A percentile compares a stretch with the other conserved stretches of the same genome.
Conservation (phyloP, 2,888 invertebrate species). For the Cataglyphis livida region DNA sequence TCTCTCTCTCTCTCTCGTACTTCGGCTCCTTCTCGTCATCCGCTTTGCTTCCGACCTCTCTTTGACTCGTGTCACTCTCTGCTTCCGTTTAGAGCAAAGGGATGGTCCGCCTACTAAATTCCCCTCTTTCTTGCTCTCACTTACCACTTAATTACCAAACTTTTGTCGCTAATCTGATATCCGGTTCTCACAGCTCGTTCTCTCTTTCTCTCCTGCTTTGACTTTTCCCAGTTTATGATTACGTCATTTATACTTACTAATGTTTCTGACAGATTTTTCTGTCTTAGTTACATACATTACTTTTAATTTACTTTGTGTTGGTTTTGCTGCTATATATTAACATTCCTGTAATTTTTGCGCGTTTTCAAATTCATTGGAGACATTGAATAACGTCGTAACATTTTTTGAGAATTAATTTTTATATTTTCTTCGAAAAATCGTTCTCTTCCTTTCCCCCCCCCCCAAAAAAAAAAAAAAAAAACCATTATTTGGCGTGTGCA, state of each 20-base stretch:
- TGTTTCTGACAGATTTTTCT: neutral
- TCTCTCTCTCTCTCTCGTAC: conserved; percentile 2
- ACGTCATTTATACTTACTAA: conserved; percentile 7
- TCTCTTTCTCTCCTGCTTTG: neutral
- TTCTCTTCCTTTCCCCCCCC: neutral
- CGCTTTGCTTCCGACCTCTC: conserved; percentile 52
- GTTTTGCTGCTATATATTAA: neutral
- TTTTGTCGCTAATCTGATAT: conserved; percentile 76
- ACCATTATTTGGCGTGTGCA: neutral
- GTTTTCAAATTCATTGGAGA: neutral
- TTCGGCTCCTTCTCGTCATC: conserved; percentile 31
- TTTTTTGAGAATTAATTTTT: neutral
- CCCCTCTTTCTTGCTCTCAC: conserved; percentile 44
- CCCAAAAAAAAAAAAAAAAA: neutral
- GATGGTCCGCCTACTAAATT: conserved; percentile 25
- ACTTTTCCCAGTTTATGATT: conserved; percentile 13
- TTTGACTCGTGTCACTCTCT: conserved; percentile 52
- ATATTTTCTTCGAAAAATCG: neutral
- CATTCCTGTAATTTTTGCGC: too few relatives aligned
- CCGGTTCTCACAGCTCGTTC: conserved; percentile 34
- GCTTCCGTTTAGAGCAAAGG: conserved; percentile 23
- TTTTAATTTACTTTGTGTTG: neutral
- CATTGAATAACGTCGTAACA: neutral
- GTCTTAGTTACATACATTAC: neutral
- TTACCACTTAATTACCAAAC: conserved; percentile 80